Percentiles rank a stretch among this genome's conserved stretches.
phyloP scores from a whole-genome alignment of 2,113 vertebrate species.

The Bujurquina vittata region DNA sequence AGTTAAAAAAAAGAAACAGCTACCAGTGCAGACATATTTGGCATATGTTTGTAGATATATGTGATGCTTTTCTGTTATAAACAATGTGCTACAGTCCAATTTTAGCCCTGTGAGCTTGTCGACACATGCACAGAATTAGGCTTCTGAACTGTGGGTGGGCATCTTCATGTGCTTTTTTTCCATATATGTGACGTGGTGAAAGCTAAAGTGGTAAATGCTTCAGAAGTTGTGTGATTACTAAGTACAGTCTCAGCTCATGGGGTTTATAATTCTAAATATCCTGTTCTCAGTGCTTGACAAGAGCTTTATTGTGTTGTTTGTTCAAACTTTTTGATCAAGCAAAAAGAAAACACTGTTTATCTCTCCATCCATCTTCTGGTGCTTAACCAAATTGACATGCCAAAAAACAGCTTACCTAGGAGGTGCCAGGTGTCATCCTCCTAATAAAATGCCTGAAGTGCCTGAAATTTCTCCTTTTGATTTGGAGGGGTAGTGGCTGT shows the following conservation, averaged over 20 bases:
- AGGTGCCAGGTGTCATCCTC: too few relatives aligned
- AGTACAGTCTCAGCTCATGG: not conserved
- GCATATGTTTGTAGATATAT: not conserved
- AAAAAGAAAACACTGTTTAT: too few relatives aligned
- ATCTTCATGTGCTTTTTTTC: too few relatives aligned
- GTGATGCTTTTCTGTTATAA: not conserved
- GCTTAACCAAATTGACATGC: not conserved
- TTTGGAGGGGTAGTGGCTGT: not conserved
- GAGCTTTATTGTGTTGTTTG: too few relatives aligned
- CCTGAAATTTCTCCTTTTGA: not conserved
- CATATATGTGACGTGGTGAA: not conserved
- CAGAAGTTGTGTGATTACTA: not conserved
- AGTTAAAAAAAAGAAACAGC: not conserved
- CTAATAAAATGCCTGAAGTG: not conserved
- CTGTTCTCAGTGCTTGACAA: too few relatives aligned
- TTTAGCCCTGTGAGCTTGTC: not conserved
- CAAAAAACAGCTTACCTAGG: accelerated
- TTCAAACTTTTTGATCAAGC: too few relatives aligned
- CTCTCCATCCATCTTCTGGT: too few relatives aligned
- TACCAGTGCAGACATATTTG: accelerated
- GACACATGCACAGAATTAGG: not conserved
- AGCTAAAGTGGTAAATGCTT: not conserved
- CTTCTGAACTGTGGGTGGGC: not conserved
- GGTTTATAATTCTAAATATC: too few relatives aligned
- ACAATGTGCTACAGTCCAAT: not conserved